Evolutionary conservation across 2,113 vertebrate genomes (phyloP).

Genomic region (Cairina moschata): DNA sequence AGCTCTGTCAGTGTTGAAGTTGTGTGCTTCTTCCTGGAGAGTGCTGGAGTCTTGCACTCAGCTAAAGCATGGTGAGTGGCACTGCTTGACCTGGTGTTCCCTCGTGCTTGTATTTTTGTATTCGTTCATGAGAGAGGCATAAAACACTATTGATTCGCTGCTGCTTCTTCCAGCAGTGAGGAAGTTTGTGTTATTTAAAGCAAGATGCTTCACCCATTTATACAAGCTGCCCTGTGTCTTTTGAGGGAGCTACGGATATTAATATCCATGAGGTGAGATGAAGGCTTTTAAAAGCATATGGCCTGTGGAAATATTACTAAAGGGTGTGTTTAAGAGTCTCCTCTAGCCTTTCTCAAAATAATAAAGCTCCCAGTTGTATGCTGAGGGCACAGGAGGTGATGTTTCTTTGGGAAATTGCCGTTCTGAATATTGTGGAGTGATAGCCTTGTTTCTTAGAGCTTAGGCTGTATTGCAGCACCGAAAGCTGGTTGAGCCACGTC

Average conservation of each 20-base stretch:
- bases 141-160: neutral
- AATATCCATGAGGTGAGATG: neutral
- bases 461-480: neutral
- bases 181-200: neutral
- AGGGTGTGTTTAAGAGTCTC: neutral
- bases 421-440: neutral
- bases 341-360: neutral
- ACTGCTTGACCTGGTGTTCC: neutral
- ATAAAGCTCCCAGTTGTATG: neutral
- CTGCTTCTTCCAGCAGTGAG: neutral
- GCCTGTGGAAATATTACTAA: neutral
- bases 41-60: neutral
- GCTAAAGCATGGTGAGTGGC: neutral
- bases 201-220: rapidly evolving
- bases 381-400: neutral
- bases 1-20: neutral
- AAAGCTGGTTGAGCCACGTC: neutral
- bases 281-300: neutral
- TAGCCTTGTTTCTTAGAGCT: neutral
- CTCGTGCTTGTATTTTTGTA: neutral
- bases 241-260: neutral
- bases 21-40: neutral
- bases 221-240: neutral
- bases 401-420: neutral
- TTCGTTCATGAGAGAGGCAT: neutral